These are phyloP conservation scores for Pelecanoides urinatrix DNA, from an alignment of 2,113 vertebrate species.

Conservation along the genomic window DNA sequence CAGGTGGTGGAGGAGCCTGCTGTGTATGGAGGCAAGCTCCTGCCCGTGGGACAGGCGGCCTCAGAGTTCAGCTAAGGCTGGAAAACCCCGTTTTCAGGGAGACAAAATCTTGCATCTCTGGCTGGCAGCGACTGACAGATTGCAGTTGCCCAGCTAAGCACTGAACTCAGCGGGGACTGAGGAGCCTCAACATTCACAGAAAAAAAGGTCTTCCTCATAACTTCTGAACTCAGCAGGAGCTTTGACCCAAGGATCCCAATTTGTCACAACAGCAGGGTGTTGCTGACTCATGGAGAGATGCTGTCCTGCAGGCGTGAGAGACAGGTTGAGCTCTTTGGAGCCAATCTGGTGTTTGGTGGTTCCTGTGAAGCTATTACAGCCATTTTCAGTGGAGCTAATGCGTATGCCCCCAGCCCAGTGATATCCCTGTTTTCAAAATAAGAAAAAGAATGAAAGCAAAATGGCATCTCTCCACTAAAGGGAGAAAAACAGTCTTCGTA, in stretches of 20 bases:
- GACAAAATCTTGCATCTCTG: not conserved
- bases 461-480: not conserved
- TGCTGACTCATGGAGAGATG: not conserved
- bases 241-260: not conserved
- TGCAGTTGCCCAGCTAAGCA: not conserved
- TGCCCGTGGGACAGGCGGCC: fast-evolving
- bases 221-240: not conserved
- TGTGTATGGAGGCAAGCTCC: not conserved
- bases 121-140: not conserved
- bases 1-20: not conserved
- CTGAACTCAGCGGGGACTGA: not conserved
- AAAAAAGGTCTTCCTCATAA: not conserved
- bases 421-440: not conserved
- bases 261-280: not conserved
- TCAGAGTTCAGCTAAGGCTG: not conserved
- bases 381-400: not conserved
- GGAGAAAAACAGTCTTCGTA: not conserved
- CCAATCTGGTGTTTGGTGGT: not conserved
- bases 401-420: not conserved
- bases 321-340: not conserved
- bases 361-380: not conserved
- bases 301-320: not conserved
- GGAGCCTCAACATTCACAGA: not conserved
- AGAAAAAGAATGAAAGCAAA: not conserved
- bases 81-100: not conserved